Evolutionary conservation across 2,888 invertebrate species (phyloP).

Genomic region (Papilio elwesi): DNA sequence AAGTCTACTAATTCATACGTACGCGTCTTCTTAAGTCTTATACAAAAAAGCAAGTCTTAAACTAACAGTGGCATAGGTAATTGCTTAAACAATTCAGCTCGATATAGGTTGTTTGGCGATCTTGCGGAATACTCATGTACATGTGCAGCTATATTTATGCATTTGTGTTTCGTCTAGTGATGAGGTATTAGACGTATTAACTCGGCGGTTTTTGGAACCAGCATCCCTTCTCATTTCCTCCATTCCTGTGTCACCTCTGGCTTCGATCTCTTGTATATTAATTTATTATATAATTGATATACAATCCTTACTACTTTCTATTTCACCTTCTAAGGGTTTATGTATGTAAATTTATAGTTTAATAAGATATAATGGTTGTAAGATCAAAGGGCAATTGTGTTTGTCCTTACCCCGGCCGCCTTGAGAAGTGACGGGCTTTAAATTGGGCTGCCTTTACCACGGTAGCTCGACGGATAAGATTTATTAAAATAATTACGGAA

Average conservation of each 20-base stretch:
- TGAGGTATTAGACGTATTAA: too few species aligned
- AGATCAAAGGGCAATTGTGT: constrained; percentile 22
- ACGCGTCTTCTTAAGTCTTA: neutral
- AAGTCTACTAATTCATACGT: neutral
- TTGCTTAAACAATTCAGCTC: too few species aligned
- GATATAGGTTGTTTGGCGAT: too few species aligned
- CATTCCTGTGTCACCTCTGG: too few species aligned
- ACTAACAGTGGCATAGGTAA: neutral
- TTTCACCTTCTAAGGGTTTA: neutral
- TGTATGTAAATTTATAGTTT: neutral
- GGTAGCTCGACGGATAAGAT: constrained; percentile 10
- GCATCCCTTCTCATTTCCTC: too few species aligned
- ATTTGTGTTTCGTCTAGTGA: too few species aligned
- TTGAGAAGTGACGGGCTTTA: constrained; percentile 46
- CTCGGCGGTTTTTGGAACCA: too few species aligned
- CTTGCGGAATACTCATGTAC: too few species aligned
- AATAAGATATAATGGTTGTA: neutral
- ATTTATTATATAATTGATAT: neutral
- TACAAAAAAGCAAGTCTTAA: neutral
- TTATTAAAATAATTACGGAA: constrained; percentile 23
- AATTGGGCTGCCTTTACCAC: constrained; percentile 35
- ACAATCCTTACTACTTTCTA: neutral
- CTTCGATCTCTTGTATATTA: too few species aligned
- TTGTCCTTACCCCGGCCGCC: constrained; percentile 38
- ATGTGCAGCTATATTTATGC: too few species aligned